Conservation (phyloP, 1,140 invertebrate genomes). For the Pteromalus puparum region DNA sequence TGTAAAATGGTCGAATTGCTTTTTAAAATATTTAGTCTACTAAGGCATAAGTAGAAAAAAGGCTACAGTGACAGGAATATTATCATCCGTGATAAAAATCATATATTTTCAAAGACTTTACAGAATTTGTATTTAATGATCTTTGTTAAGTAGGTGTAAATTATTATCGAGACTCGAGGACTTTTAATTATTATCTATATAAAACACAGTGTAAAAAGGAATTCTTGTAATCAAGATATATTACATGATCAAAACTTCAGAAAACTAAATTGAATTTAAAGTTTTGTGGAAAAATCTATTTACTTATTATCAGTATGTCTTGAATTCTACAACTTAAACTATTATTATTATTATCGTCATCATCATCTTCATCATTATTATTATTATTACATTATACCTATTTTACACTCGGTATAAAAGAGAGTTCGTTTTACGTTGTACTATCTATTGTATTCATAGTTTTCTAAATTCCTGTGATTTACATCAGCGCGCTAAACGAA, state of each 20-base stretch:
- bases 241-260: background rate
- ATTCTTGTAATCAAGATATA: background rate
- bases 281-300: background rate
- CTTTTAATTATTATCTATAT: constrained; percentile 28
- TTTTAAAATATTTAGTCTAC: background rate
- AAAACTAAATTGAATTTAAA: background rate
- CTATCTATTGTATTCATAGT: background rate
- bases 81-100: constrained; percentile 13
- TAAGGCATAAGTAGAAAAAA: background rate
- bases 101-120: constrained; percentile 10
- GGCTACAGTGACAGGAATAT: background rate
- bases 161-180: constrained; percentile 28
- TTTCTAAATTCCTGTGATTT: background rate
- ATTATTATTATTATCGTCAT: background rate
- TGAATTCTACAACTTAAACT: background rate
- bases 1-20: constrained; percentile 18
- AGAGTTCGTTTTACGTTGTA: constrained; percentile 1
- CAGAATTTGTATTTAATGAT: constrained; percentile 16
- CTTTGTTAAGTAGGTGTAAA: background rate
- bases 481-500: background rate
- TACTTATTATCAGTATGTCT: background rate
- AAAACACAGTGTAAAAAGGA: background rate
- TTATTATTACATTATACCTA: background rate
- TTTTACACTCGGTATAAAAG: background rate
- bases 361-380: background rate